These are phyloP conservation scores for Caenorhabditis japonica DNA, from an alignment of 2,888 invertebrate genomes.

Conservation along the genomic window DNA sequence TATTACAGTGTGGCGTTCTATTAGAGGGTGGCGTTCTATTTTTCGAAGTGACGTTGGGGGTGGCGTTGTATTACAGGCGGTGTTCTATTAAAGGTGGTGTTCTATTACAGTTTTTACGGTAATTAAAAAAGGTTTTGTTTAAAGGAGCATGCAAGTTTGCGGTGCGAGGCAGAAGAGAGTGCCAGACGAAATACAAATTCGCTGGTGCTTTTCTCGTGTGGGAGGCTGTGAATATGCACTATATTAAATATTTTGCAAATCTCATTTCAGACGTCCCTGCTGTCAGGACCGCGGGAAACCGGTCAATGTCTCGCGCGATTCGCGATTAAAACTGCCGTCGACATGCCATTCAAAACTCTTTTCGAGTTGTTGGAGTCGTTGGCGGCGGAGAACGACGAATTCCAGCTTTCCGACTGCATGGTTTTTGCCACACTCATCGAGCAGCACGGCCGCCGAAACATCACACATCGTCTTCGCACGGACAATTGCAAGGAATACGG, in stretches of 20 bases:
- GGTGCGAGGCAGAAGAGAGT: too few species aligned
- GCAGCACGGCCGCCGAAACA: slow-evolving; percentile 7
- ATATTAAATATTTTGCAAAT: neutral
- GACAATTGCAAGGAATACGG: slow-evolving; percentile 28
- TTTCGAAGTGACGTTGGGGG: too few species aligned
- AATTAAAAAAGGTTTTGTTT: too few species aligned
- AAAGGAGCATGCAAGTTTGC: too few species aligned
- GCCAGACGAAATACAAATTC: too few species aligned
- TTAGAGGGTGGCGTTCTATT: too few species aligned
- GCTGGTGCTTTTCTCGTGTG: too few species aligned
- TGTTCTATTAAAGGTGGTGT: too few species aligned
- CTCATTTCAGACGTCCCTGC: slow-evolving; percentile 29
- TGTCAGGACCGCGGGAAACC: slow-evolving; percentile 19
- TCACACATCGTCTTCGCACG: slow-evolving; percentile 21
- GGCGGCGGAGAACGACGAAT: slow-evolving; percentile 31
- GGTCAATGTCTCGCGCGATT: slow-evolving; percentile 35
- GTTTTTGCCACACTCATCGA: slow-evolving; percentile 22
- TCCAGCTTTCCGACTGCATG: slow-evolving; percentile 26
- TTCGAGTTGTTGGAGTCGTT: slow-evolving; percentile 12
- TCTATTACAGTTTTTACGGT: too few species aligned
- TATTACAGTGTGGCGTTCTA: too few species aligned
- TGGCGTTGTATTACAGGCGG: too few species aligned
- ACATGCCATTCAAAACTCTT: slow-evolving; percentile 29
- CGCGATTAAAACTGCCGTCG: slow-evolving; percentile 31
- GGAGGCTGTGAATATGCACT: slow-evolving; percentile 1